Conservation (phyloP, 2,113 vertebrate genomes). For the Leucoraja erinaceus region DNA sequence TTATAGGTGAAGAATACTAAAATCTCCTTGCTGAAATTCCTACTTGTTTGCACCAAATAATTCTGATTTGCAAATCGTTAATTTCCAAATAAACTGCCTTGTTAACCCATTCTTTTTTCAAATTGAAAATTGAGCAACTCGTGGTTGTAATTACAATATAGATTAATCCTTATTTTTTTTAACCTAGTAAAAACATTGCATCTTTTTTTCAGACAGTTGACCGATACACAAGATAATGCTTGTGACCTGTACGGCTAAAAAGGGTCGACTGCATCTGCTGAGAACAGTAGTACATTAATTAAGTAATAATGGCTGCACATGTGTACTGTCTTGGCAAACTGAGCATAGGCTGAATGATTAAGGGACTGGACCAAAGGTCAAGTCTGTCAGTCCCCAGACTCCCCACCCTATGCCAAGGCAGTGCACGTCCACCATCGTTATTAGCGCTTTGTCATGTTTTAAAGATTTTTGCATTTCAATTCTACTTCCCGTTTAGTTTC, state of each 20-base stretch:
- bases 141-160: constrained; percentile 12
- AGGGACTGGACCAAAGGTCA: constrained; percentile 35
- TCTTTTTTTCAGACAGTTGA: constrained; percentile 17
- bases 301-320: constrained; percentile 35
- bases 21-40: background rate
- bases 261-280: constrained; percentile 23
- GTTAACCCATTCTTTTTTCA: constrained; percentile 22
- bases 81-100: background rate
- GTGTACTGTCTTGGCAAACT: constrained; percentile 24
- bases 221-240: constrained; percentile 1
- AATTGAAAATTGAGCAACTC: background rate
- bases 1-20: background rate
- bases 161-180: constrained; percentile 19
- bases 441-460: background rate
- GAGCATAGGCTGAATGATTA: constrained; percentile 24
- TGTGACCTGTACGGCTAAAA: constrained; percentile 29
- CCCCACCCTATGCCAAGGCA: background rate
- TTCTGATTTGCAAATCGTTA: background rate
- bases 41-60: background rate
- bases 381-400: constrained; percentile 26
- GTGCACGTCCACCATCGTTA: background rate
- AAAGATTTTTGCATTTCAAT: background rate
- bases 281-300: constrained; percentile 35
- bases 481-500: background rate
- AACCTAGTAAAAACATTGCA: constrained; percentile 1